phyloP scores from a whole-genome alignment of 2,888 invertebrate species.

The Neoascia interrupta region DNA sequence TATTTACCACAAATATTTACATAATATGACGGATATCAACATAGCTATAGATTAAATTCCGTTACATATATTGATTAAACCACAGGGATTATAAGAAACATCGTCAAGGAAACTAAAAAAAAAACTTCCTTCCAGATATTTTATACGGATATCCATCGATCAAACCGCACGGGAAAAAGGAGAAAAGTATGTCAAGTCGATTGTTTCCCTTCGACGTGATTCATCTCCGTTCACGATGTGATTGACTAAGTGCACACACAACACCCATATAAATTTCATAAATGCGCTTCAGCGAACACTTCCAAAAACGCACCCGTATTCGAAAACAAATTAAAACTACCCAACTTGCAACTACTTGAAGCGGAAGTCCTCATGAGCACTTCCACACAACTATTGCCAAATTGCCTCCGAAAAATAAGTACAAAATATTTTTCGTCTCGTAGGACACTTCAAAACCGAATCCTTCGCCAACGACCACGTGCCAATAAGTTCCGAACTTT shows the following conservation, averaged over 20 bases:
- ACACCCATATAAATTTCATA: too few relatives aligned
- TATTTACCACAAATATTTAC: constrained; percentile 50
- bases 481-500: constrained; percentile 96
- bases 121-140: too few relatives aligned
- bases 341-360: too few relatives aligned
- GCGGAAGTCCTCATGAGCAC: constrained; percentile 83
- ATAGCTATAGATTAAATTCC: not conserved
- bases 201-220: not conserved
- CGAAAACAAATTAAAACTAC: constrained; percentile 11
- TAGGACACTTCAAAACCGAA: constrained; percentile 96
- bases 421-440: constrained; percentile 91
- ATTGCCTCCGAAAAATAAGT: constrained; percentile 95
- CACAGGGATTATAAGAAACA: not conserved
- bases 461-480: constrained; percentile 97
- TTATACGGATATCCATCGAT: constrained; percentile 28
- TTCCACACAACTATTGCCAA: constrained; percentile 94
- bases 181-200: constrained; percentile 45
- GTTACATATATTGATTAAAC: constrained; percentile 18
- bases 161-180: constrained; percentile 44
- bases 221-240: not conserved
- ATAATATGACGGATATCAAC: not conserved
- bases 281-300: constrained; percentile 8
- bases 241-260: too few relatives aligned
- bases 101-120: constrained; percentile 17
- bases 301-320: constrained; percentile 30